Evolutionary conservation across 2,113 vertebrate genomes (phyloP), one percentile per base, ranked within the genome.

Genomic region (Ramphastos sulfuratus): DNA sequence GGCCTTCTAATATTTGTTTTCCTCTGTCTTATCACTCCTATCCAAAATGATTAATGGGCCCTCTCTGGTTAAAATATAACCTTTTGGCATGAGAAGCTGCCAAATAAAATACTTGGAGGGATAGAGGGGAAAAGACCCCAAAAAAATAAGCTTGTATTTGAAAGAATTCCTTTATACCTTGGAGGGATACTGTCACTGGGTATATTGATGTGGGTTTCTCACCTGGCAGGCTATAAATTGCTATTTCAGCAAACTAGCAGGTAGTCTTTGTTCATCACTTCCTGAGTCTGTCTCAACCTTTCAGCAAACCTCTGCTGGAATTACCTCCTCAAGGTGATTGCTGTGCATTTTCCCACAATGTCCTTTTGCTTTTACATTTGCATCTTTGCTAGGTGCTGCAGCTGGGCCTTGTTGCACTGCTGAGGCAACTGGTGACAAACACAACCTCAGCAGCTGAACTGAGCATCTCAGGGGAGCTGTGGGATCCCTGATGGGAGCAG

Each of bases 381-480:
- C 1, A 0, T 21, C 37, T 72, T 54, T 28, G 33, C 58, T 4
- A 1, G 23, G 6, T 33, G 82, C 63, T 19, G 30, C 44, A 44
- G 58, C 70, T 67, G 75, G 1, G 3, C 48, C 23, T 28, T 23
- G 10, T 9, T 17, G 35, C 13, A 7, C 17, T 0, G 0, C 52
- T 48, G 65, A 58, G 65, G 16, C 31, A 8, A 20, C 52, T 35
- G n/a, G 12, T 31, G 54, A 31, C 86, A 82, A 56, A 50, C 35
- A 60, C 58, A 70, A 0, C 18, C 60, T 76, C 81, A 64, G 72
- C 82, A 91, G 71, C 69, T 78, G 52, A 65, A 7, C 74, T 33
- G 44, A 74, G 20, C 15, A 8, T 17, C 60, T 48, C 48, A 5
- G 48, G 25, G 1, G 1, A 78, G 31, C 31, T 39, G 5, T 1